Evolutionary conservation across 2,888 invertebrate species (phyloP), one percentile per base, ranked within the genome.

Genomic region (Thereva unica): DNA sequence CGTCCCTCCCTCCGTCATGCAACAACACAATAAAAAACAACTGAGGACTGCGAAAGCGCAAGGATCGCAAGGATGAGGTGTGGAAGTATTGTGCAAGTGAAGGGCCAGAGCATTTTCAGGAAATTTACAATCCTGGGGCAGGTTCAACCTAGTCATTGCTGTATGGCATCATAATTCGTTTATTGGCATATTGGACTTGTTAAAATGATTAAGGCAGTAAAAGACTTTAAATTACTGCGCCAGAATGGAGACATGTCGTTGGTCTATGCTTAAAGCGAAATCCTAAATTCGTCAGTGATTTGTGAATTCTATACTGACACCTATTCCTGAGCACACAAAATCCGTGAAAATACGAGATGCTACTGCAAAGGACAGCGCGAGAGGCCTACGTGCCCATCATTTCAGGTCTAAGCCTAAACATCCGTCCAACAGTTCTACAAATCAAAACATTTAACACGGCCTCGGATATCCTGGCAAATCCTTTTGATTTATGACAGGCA

Each of bases 401-500:
- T 68, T 59, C 63, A 66, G 44, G 53, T 52, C 64, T 56, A 66
- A 68, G 64, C 55, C 68, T 68, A 68, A 68, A 68, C 57, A 68
- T 66, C 63, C 49, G 49, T 57, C 42, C 59, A 47, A 40, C 42
- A 53, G 57, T 8, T 35, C 66, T 64, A 66, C 68, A 68, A 68
- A 68, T 68, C 68, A 68, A 68, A 68, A 66, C 53, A 64, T 67
- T 66, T 66, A 61, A 68, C 68, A 66, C 66, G 66, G 61, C 59
- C 59, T 53, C 50, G 68, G 56, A 68, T 66, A 68, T 68, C 66
- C 68, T 68, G 66, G 66, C 50, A 68, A 68, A 68, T 68, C 68
- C 68, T 68, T 67, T 68, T 68, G 68, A 68, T 68, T 68, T 68
- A 68, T 68, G 68, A 68, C 66, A 68, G 64, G 64, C 52, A 68